phyloP scores from a whole-genome alignment of 2,113 vertebrate species.

The Litocranius walleri region DNA sequence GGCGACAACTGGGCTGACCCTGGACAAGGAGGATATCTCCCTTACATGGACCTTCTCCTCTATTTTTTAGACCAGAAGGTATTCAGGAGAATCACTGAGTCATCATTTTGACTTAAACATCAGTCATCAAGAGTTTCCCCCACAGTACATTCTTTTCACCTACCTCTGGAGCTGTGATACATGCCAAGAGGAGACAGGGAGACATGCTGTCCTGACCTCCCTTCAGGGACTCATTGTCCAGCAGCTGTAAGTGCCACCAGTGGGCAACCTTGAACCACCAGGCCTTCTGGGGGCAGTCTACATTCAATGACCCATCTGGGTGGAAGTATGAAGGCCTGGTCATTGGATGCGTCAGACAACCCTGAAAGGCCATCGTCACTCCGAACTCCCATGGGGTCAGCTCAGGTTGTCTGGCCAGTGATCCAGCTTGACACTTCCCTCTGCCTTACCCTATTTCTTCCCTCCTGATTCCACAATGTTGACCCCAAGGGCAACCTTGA shows the following conservation, averaged over 20 bases:
- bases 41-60: background rate
- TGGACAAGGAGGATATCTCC: background rate
- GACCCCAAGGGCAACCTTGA: too few relatives aligned
- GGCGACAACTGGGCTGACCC: background rate
- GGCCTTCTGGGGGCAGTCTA: background rate
- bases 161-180: background rate
- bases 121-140: background rate
- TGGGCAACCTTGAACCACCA: background rate
- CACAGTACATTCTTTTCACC: background rate
- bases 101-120: background rate
- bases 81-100: background rate
- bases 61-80: background rate
- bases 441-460: too few relatives aligned
- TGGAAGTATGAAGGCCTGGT: background rate
- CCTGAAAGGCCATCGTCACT: too few relatives aligned
- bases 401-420: too few relatives aligned
- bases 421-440: too few relatives aligned
- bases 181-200: accelerated
- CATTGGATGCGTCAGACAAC: background rate
- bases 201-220: background rate
- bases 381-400: too few relatives aligned
- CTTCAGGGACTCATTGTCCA: background rate
- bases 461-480: too few relatives aligned
- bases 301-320: background rate
- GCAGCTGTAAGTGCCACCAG: background rate